Conservation (phyloP, 2,797 vertebrate species). For the Peromyscus melanophrys region DNA sequence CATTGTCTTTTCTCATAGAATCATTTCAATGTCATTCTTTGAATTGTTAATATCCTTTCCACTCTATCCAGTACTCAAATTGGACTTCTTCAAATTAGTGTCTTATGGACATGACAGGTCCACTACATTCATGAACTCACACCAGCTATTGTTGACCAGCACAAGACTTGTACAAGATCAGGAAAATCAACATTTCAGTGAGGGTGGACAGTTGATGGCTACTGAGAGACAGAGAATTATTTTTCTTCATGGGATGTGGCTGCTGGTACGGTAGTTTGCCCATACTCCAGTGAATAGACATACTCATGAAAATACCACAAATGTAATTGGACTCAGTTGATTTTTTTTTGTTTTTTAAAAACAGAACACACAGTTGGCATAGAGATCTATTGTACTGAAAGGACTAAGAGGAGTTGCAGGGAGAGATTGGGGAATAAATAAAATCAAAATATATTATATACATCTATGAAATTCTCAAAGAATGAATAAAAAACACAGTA, state of each 20-base stretch:
- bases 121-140: neutral
- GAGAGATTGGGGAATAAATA: neutral
- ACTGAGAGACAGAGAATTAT: neutral
- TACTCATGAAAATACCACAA: neutral
- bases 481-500: neutral
- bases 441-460: neutral
- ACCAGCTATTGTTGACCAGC: neutral
- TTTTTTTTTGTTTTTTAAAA: neutral
- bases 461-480: neutral
- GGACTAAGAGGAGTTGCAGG: neutral
- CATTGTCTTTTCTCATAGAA: conserved; percentile 22
- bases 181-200: neutral
- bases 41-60: neutral
- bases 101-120: neutral
- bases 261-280: neutral
- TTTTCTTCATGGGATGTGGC: neutral
- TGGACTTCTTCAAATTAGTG: neutral
- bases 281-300: neutral
- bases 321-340: neutral
- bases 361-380: neutral
- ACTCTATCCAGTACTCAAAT: neutral
- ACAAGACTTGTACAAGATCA: neutral
- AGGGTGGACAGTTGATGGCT: neutral
- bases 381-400: neutral
- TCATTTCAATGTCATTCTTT: neutral